Evolutionary conservation across 1,140 invertebrate species (phyloP), one percentile per base, ranked within the genome.

Genomic region (Colletes latitarsis): DNA sequence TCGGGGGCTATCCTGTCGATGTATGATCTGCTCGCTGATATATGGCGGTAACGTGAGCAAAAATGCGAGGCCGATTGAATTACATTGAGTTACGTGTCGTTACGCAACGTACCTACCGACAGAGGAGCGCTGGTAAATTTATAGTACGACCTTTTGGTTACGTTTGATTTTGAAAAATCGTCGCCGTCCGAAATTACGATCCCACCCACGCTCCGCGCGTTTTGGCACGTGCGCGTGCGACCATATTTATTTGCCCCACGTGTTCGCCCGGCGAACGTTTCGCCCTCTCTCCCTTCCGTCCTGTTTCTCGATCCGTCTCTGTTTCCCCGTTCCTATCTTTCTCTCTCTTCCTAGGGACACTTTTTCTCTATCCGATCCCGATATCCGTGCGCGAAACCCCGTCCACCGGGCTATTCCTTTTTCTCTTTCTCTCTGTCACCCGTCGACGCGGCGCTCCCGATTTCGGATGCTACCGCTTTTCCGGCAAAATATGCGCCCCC

Each of bases 161-260:
- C 77, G 81, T 80, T 87, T 83, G 84, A 88, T 88, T 88, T 88
- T 88, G 87, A 88, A 85, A 88, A 88, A 88, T 88, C 81, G 87
- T 88, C 82, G 85, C 86, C 77, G 77, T 41, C 52, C 83, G 76
- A 85, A 88, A 85, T 88, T 87, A 85, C 84, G 83, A 82, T 75
- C 84, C 78, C 83, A 75, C 83, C 84, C 79, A 86, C 83, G 83
- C 69, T 69, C 72, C 49, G 70, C 76, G 81, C 79, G 67, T 86
- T 85, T 86, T 86, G 84, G 84, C 84, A 86, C 84, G 83, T 86
- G 84, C 83, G 72, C 83, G 62, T 75, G 30, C 74, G 70, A 82
- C 79, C 79, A 86, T 86, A 86, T 86, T 86, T 86, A 86, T 86
- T 86, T 82, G 78, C 8, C 75, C 70, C 84, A 86, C 84, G 84